Base-by-base conservation (phyloP, 30 jellyfish, hydroid and myxozoan genomes). In the Catostylus mosaicus region DNA sequence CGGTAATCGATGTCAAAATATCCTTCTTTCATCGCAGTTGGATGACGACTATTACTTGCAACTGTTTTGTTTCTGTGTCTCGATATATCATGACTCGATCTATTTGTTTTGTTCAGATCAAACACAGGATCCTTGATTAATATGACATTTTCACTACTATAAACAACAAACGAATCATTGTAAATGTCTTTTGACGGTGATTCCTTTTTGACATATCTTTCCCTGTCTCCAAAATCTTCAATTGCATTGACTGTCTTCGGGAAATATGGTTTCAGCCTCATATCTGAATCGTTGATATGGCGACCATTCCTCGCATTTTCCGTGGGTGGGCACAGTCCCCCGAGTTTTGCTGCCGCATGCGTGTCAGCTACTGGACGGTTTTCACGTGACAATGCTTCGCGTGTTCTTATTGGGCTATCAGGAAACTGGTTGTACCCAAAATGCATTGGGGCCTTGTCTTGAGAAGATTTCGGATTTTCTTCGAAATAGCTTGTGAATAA, bases 81-180 rank as follows among this genome's bases (percentile, higher is more conserved):
- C 14, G 54, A 40, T 40, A 5, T 40, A 40, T 7, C 54, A 40
- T 40, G 14, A 7, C 14, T 40, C 14, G 54, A 14, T 40, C 14
- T 40, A 14, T 40, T 40, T 40, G 14, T 7, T 40, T 40, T 40
- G 11, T 14, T 14, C 7, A 14, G 11, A 40, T 40, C 11, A 40
- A 40, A 14, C 54, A 40, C 34, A 14, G 82, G 60, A 8, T 69
- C 82, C 23, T 69, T 69, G 16, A 69, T 69, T 34, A 69, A 69
- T 16, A 69, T 69, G 35, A 69, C 65, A 47, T 69, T 69, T 22
- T 69, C 24, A 24, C 67, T 36, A n/a, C 64, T 31, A 32, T 69
- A 69, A 38, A 69, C 82, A 69, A 69, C 82, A 54, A 38, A 16
- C 1, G 61, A 11, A 69, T 69, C 63, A 3, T 69, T 22, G 36